These are phyloP conservation scores for Rhinolophus ferrumequinum DNA, from an alignment of 2,113 vertebrate species.

Conservation along the genomic window DNA sequence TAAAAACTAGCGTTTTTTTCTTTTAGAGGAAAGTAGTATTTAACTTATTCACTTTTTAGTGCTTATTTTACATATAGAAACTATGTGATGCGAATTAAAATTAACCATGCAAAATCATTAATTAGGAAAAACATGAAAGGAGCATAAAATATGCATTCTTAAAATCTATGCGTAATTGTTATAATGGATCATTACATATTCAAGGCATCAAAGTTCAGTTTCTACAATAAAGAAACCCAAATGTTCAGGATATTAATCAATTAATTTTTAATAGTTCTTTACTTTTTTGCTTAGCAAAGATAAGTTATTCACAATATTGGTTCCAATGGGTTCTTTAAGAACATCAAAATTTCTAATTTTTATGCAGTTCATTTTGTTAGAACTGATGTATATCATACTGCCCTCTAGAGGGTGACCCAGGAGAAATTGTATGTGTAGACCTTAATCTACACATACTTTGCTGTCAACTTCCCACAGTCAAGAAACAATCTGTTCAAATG, in stretches of 20 bases:
- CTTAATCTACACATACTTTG: slow-evolving; percentile 57
- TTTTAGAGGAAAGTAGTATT: slow-evolving; percentile 52
- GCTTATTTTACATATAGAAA: slow-evolving; percentile 53
- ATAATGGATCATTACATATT: slow-evolving; percentile 64
- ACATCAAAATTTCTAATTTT: slow-evolving; percentile 51
- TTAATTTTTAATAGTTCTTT: slow-evolving; percentile 53
- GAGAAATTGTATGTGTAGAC: slow-evolving; percentile 33
- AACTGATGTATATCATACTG: slow-evolving; percentile 32
- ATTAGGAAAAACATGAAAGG: slow-evolving; percentile 68
- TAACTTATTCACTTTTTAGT: slow-evolving; percentile 60
- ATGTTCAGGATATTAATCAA: slow-evolving; percentile 64
- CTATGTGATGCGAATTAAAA: slow-evolving; percentile 55
- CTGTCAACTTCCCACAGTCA: slow-evolving; percentile 38
- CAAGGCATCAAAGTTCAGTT: slow-evolving; percentile 52
- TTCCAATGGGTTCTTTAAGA: slow-evolving; percentile 22
- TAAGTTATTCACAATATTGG: slow-evolving; percentile 29
- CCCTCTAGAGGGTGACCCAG: slow-evolving; percentile 45
- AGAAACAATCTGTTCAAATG: slow-evolving; percentile 53
- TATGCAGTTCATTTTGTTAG: background rate
- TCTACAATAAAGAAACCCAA: slow-evolving; percentile 51
- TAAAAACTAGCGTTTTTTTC: slow-evolving; percentile 46
- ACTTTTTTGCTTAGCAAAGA: slow-evolving; percentile 37
- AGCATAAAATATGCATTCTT: slow-evolving; percentile 65
- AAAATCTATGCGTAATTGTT: slow-evolving; percentile 47
- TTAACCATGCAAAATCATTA: slow-evolving; percentile 62